Percentiles rank a stretch among this genome's conserved stretches.
Evolutionary conservation across 2,113 vertebrate species (phyloP).

Genomic region (rat (Rattus norvegicus)): DNA sequence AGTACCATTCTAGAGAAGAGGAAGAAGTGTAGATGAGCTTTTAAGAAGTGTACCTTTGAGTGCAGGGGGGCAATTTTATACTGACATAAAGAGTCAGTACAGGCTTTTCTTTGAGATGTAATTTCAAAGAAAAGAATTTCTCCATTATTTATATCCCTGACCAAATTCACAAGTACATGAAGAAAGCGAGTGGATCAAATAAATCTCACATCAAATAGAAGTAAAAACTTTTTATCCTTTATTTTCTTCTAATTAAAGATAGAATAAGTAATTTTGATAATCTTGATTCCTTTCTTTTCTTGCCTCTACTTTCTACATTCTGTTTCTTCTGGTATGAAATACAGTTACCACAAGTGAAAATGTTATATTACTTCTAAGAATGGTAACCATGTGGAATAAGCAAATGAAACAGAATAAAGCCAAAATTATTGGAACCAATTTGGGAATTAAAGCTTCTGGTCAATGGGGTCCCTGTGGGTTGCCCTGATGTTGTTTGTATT

Average conservation of each 20-base stretch:
- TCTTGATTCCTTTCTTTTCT: not conserved
- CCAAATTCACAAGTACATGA: not conserved
- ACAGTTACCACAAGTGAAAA: not conserved
- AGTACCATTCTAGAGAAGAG: not conserved
- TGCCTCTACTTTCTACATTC: not conserved
- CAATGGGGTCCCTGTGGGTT: no score
- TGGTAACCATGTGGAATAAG: not conserved
- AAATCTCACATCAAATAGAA: not conserved
- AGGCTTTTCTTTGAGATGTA: conserved; percentile 1
- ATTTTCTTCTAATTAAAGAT: not conserved
- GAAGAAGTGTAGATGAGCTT: not conserved
- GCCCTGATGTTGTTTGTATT: no score
- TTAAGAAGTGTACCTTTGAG: not conserved
- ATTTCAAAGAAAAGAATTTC: not conserved
- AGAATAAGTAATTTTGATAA: not conserved
- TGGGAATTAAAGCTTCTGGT: not conserved
- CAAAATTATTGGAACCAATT: not conserved
- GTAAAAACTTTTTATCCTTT: not conserved
- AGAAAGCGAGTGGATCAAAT: not conserved
- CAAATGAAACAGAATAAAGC: not conserved
- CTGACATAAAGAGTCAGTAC: not conserved
- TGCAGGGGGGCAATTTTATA: not conserved
- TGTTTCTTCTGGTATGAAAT: not conserved
- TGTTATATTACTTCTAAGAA: not conserved
- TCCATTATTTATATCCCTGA: not conserved